Base-by-base conservation (phyloP, 2,888 invertebrate genomes). In the Stenolophus ochropezus region DNA sequence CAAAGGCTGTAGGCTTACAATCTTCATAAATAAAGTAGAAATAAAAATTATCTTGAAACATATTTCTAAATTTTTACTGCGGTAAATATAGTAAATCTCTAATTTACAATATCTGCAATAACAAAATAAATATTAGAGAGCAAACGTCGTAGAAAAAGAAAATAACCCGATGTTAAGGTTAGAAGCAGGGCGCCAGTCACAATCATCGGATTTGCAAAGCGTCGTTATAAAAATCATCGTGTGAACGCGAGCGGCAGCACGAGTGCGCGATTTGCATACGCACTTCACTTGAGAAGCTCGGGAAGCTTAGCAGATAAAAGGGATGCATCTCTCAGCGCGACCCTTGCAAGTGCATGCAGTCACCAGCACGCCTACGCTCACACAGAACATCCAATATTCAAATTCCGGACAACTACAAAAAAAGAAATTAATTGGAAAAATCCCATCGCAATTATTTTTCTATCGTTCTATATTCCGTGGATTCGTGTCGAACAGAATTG, bases 221-320 rank as follows among this genome's bases (percentile, higher is more conserved):
- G 65, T 78, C 21, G 65, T 58, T 78, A 78, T 78, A 78, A 78
- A 78, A 78, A 78, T 78, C 78, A 78, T 78, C 78, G 78, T 78
- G 78, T 78, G 78, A 78, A 78, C 78, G 65, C 5, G 42, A 69
- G 6, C 33, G 65, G 14, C 65, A 33, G 65, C 14, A 33, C 65
- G 18, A 69, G 18, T 69, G 65, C 14, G 21, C 33, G 8, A 69
- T 69, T 69, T 69, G 65, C 65, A 69, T 69, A 69, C 65, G 65
- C 65, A 33, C 65, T 69, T 33, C 65, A 69, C 65, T 69, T 69
- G 65, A 69, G 65, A 27, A 69, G 65, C 33, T 69, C 65, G 33
- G 65, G 6, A 27, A 69, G 65, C 65, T 69, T 69, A 69, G 18
- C 65, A 69, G 65, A 69, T 69, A 69, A 69, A 69, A 69, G 65